Evolutionary conservation across 2,113 vertebrate species (phyloP).

Genomic region (Perccottus glenii): DNA sequence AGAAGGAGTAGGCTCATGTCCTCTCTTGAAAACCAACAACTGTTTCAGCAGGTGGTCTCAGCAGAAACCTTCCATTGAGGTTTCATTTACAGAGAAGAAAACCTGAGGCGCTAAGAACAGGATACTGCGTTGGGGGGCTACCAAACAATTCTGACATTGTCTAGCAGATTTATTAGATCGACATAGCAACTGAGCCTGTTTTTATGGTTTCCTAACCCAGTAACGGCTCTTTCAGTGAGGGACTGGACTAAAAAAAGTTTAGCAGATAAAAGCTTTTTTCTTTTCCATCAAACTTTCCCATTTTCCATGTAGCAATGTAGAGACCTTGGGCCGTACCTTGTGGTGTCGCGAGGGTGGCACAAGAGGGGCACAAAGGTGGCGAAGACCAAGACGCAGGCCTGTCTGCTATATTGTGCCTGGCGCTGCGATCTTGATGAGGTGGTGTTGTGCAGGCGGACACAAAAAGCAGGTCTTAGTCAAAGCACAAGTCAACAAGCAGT

Average conservation of each 20-base stretch:
- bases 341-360: no score
- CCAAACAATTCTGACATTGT: conserved; percentile 41
- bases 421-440: no score
- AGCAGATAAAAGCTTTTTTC: conserved; percentile 23
- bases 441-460: no score
- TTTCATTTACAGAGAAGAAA: conserved; percentile 53
- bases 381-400: no score
- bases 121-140: conserved; percentile 34
- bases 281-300: conserved; percentile 23
- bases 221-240: conserved; percentile 27
- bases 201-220: conserved; percentile 24
- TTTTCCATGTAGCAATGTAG: conserved; percentile 4
- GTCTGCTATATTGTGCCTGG: no score
- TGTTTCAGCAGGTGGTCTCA: conserved; percentile 47
- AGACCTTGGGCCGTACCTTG: conserved; percentile 10
- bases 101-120: conserved; percentile 43
- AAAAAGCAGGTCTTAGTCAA: no score
- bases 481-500: no score
- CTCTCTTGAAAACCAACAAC: conserved; percentile 45
- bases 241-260: conserved; percentile 32
- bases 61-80: conserved; percentile 40
- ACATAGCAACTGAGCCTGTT: conserved; percentile 20
- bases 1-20: conserved; percentile 31
- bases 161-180: conserved; percentile 53
- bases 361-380: no score